Percentiles rank a stretch among this genome's conserved stretches.
These are phyloP conservation scores for Corvus cornix DNA, from an alignment of 2,113 vertebrate species.

Conservation along the genomic window DNA sequence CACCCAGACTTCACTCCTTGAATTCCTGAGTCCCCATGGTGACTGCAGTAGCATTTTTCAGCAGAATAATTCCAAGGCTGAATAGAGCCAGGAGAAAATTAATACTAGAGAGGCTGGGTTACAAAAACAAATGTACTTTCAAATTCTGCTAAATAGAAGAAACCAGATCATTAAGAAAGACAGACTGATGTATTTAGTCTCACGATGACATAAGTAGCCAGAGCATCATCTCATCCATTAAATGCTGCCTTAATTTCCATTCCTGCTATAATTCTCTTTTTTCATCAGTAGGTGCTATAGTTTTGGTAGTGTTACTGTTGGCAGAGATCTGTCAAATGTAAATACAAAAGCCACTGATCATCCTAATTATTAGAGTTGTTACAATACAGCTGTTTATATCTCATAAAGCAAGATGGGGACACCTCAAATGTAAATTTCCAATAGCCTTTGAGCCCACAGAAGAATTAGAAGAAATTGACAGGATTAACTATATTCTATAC, in stretches of 20 bases:
- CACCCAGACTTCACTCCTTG: not conserved
- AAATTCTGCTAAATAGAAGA: conserved; percentile 19
- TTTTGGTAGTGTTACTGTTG: not conserved
- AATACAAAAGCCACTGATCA: not conserved
- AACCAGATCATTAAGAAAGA: not conserved
- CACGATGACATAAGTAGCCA: not conserved
- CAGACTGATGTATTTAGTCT: not conserved
- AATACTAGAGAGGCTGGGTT: conserved; percentile 7
- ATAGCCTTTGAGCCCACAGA: not conserved
- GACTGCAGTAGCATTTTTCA: not conserved
- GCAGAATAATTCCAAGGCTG: not conserved
- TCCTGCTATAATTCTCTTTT: not conserved
- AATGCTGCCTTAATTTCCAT: not conserved
- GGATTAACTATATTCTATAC: not conserved
- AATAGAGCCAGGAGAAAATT: not conserved
- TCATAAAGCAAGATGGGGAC: not conserved
- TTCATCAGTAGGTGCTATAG: not conserved
- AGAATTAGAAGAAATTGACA: not conserved
- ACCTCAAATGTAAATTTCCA: not conserved
- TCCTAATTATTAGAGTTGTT: not conserved
- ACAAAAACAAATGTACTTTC: conserved; percentile 22
- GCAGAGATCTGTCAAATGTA: not conserved
- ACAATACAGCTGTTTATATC: not conserved
- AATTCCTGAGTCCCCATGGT: not conserved
- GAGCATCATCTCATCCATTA: not conserved